Base-by-base conservation (phyloP, 2,113 vertebrate genomes). In the Isichthys henryi region DNA sequence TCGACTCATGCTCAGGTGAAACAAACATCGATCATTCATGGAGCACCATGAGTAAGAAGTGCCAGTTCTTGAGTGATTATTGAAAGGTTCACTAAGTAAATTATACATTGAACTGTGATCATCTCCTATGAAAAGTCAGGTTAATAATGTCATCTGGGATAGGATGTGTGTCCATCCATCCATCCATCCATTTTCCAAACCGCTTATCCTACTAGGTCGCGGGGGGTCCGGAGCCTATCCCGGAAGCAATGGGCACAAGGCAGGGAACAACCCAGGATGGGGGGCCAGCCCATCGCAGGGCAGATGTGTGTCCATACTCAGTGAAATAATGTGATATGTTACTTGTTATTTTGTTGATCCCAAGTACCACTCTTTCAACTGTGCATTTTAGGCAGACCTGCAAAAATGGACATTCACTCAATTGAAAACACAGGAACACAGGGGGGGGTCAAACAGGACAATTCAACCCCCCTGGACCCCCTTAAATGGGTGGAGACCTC, bases 51-150 rank as follows among this genome's bases (percentile, higher is more conserved):
- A 90, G 86, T 86, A 92, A 90, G 90, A 93, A 91, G 92, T 93
- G 90, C 89, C 93, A 84, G 88, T 74, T 93, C 92, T 92, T 92
- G 90, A 70, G 89, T 82, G 85, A 86, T 92, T 91, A 93, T 93
- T 95, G 92, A 94, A 94, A 94, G 93, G 93, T 95, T 94, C 89
- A 95, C 93, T 93, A 90, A 90, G 92, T 94, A 91, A 95, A 95
- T 90, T 88, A 91, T 88, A 91, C 87, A 91, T 87, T 62, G 52
- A 21, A 70, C 50, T 89, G 87, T 86, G 74, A 91, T 91, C 91
- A 88, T 88, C 90, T 77, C 87, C 50, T 9, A 52, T 90, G 91
- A 90, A 92, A 90, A 90, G 49, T 23, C 90, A 92, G 92, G 90
- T 46, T 94, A 94, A 94, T 94, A 93, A 93, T 92, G 93, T 94